phyloP scores from a whole-genome alignment of 2,888 invertebrate species.

The Salpingus planirostris region DNA sequence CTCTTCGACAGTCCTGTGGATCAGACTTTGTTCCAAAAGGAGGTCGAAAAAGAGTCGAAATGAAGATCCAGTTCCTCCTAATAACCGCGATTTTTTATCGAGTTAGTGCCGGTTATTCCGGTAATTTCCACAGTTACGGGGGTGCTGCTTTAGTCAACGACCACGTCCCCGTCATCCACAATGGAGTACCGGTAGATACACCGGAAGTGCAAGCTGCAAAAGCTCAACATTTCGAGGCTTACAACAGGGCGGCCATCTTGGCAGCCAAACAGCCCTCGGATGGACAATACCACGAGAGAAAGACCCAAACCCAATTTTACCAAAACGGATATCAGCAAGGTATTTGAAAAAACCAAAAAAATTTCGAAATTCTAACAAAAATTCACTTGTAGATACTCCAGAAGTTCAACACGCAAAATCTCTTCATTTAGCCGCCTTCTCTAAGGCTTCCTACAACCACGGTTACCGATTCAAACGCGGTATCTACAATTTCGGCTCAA shows the following conservation, averaged over 20 bases:
- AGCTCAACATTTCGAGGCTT: conserved; percentile 14
- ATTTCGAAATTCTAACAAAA: conserved; percentile 1
- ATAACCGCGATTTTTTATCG: conserved; percentile 4
- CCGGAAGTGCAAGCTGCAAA: conserved; percentile 19
- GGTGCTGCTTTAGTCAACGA: conserved; percentile 1
- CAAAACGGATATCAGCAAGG: no score
- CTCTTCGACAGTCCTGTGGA: conserved; percentile 9
- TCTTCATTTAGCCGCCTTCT: conserved; percentile 8
- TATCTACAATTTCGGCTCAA: conserved; percentile 2
- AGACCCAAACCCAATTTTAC: no score
- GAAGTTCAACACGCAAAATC: conserved; percentile 10
- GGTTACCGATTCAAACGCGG: conserved; percentile 7
- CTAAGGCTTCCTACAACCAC: conserved; percentile 4
- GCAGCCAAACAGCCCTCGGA: conserved; percentile 7
- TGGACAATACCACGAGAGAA: conserved; percentile 6
- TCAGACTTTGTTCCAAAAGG: conserved; percentile 3
- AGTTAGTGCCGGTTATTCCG: conserved; percentile 1
- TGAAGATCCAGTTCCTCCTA: conserved; percentile 8
- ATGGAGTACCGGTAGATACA: conserved; percentile 19
- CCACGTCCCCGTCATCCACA: conserved; percentile 14
- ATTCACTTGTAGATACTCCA: conserved; percentile 9
- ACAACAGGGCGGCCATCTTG: conserved; percentile 9
- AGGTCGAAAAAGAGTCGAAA: conserved; percentile 6
- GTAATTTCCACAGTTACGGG: conserved; percentile 1
- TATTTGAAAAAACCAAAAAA: no score